Base-by-base conservation (phyloP, 2,113 vertebrate species). In the Dinomys branickii region DNA sequence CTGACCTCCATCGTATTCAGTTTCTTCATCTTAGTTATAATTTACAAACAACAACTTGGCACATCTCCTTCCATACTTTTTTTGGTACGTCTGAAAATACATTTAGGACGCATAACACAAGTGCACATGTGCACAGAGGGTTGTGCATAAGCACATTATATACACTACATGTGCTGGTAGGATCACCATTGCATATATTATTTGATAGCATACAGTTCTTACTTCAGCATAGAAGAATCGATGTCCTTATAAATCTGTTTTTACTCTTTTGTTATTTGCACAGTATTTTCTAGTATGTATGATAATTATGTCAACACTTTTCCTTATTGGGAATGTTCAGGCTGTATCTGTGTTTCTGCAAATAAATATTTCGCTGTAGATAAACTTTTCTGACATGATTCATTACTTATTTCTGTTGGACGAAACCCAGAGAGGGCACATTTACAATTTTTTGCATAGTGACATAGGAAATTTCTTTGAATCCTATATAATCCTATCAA, bases 341-440 rank as follows among this genome's bases (percentile, higher is more conserved):
- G 47, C 47, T 85, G 24, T 93, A 91, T 90, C 56, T 69, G 44
- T n/a, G 73, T 83, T 73, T 75, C 73, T 88, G 33, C 13, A 47
- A 81, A 73, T 63, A 95, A 91, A 78, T 58, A 82, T 67, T 82
- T 61, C 89, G 59, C 87, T 59, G 0, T 17, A 77, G 83, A 58
- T 47, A 91, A 63, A 88, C 47, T 63, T 96, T 26, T 63, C 28
- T 85, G 58, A 83, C 56, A 22, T 47, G 28, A 83, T 85, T 93
- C 89, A 88, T 85, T 93, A 50, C 87, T 28, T 33, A 71, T 75
- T 92, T 86, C 81, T 94, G 38, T 71, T 83, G 56, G 67, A 69
- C 83, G 81, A 91, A 86, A 44, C 35, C 71, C 77, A 83, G 52
- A 52, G 30, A n/a, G 7, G 65, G 6, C 69, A 78, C 20, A 91